Base-by-base conservation (phyloP, 1,140 invertebrate species). In the Heliconius hermathena region DNA sequence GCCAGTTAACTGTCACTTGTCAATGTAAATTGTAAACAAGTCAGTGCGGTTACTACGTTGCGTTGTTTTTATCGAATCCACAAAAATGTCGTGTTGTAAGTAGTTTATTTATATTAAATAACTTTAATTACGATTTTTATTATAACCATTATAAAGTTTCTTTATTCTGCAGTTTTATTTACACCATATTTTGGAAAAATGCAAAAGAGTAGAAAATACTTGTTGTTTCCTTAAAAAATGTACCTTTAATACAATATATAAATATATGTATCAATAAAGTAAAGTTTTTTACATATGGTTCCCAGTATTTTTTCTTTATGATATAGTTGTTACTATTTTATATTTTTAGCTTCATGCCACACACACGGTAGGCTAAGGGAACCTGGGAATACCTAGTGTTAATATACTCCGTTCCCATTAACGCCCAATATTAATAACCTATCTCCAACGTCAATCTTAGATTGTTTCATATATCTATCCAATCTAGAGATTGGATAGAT, bases 11-110 rank as follows among this genome's bases (percentile, higher is more conserved):
- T 76, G 54, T 29, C 33, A 36, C 29, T 22, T 54, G 11, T 66
- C 60, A 66, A 46, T 66, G 60, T 66, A 26, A 29, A 66, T 66
- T 16, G 60, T 66, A 66, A 66, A 66, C 26, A 66, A 66, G 60
- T 66, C 22, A 66, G 60, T 66, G 2, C 0, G 0, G 22, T 66
- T 29, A 33, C 33, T 33, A 5, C 33, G 3, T 5, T 66, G 8
- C 57, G 57, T n/a, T 66, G 60, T 66, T 66, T 66, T 26, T 29
- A 66, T 66, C 9, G n/a, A 60, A 60, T 60, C 60, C 0, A 16
- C 9, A 16, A 82, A 81, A 81, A 85, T 85, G 84, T 84, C 85
- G 74, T 87, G 85, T 83, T 88, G 84, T 85, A 73, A 86, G 85
- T 85, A 82, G 29, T 71, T n/a, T 73, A 74, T 52, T n/a, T 77